These are phyloP conservation scores for Yponomeuta cagnagella DNA, from an alignment of 2,888 invertebrate genomes.

Conservation along the genomic window DNA sequence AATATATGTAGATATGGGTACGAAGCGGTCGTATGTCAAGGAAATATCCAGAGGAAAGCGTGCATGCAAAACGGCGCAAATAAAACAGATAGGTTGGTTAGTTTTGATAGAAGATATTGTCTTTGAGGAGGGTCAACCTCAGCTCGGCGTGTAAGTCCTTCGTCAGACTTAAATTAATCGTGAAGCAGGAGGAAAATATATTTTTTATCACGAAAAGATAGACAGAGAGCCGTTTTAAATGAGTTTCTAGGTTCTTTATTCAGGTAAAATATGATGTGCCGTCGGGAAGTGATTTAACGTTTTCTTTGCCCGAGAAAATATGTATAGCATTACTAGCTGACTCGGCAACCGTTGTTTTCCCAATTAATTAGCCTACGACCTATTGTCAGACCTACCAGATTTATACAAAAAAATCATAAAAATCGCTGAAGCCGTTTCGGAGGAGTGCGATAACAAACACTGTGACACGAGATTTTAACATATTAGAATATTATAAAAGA, in stretches of 20 bases:
- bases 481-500: too few species aligned
- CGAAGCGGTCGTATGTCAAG: not conserved
- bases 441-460: too few species aligned
- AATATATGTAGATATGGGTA: not conserved
- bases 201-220: not conserved
- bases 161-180: constrained; percentile 28
- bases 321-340: too few species aligned
- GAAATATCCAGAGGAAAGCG: constrained; percentile 1
- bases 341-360: too few species aligned
- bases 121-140: constrained; percentile 34
- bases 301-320: not conserved
- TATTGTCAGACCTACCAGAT: too few species aligned
- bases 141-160: constrained; percentile 21
- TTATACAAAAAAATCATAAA: too few species aligned
- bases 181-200: constrained; percentile 1
- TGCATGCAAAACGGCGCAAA: constrained; percentile 4
- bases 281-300: not conserved
- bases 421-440: too few species aligned
- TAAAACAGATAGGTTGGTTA: constrained; percentile 12
- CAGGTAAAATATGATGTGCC: not conserved
- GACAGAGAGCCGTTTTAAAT: not conserved
- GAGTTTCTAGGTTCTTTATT: not conserved
- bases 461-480: too few species aligned
- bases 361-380: too few species aligned
- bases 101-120: constrained; percentile 33